These are phyloP conservation scores for Drosophila koepferae DNA, from an alignment of 2,888 invertebrate species.

Conservation along the genomic window DNA sequence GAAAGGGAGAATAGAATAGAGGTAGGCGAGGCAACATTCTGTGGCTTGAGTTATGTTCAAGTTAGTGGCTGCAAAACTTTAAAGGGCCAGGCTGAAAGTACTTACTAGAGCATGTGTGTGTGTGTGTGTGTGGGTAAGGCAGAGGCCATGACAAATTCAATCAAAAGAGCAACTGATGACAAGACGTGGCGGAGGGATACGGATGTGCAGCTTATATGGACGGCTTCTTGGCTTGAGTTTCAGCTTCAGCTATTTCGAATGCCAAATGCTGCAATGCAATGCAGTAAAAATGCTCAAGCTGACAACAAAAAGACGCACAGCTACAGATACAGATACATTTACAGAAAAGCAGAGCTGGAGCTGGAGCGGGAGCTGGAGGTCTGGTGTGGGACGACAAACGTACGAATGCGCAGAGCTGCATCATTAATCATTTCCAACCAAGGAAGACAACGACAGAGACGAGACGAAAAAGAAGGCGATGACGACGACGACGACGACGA, in stretches of 20 bases:
- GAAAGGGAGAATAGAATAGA: slow-evolving; percentile 1
- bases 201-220: slow-evolving; percentile 57
- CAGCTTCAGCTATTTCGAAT: slow-evolving; percentile 43
- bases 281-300: slow-evolving; percentile 59
- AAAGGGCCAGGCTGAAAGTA: slow-evolving; percentile 35
- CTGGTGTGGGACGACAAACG: slow-evolving; percentile 60
- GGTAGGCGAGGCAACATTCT: slow-evolving; percentile 3
- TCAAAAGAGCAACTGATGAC: slow-evolving; percentile 52
- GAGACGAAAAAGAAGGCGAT: slow-evolving; percentile 60
- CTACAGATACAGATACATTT: slow-evolving; percentile 46
- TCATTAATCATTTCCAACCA: slow-evolving; percentile 82
- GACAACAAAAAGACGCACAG: slow-evolving; percentile 52
- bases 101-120: neutral
- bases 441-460: slow-evolving; percentile 73
- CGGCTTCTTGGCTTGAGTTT: slow-evolving; percentile 45
- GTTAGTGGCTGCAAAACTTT: slow-evolving; percentile 58
- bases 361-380: slow-evolving; percentile 28
- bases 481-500: slow-evolving; percentile 39
- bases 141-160: slow-evolving; percentile 72
- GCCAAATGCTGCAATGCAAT: slow-evolving; percentile 64
- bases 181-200: slow-evolving; percentile 23
- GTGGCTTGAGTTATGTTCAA: slow-evolving; percentile 63
- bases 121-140: slow-evolving; percentile 13
- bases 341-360: slow-evolving; percentile 37
- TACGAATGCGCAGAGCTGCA: slow-evolving; percentile 73